Conservation (phyloP, 2,888 invertebrate species). For the Pheosia gnoma region DNA sequence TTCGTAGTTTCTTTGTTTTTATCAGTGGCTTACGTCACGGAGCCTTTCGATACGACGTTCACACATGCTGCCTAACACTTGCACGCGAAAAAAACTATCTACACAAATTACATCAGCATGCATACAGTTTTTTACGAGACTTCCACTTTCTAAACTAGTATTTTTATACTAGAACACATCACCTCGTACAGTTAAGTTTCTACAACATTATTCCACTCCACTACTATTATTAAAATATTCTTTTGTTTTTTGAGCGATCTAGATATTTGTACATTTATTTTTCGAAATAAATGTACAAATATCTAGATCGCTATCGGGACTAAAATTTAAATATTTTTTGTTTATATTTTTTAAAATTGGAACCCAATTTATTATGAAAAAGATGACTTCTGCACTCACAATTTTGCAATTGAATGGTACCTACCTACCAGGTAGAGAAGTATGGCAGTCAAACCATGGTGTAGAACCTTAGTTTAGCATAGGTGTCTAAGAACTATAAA, state of each 20-base stretch:
- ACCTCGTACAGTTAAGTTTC: background rate
- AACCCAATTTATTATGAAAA: too few relatives aligned
- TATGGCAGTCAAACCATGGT: too few relatives aligned
- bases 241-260: too few relatives aligned
- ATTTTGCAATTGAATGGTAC: too few relatives aligned
- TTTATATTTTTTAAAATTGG: too few relatives aligned
- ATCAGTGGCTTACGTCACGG: background rate
- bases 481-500: background rate
- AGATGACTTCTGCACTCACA: too few relatives aligned
- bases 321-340: too few relatives aligned
- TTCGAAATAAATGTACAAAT: too few relatives aligned
- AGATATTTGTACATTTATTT: too few relatives aligned
- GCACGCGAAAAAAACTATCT: constrained; percentile 3
- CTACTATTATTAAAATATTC: too few relatives aligned
- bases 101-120: constrained; percentile 4
- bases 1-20: constrained; percentile 1
- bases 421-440: too few relatives aligned
- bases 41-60: background rate
- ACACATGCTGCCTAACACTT: background rate
- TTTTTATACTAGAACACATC: background rate
- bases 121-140: background rate
- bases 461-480: background rate
- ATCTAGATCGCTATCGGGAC: too few relatives aligned
- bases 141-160: constrained; percentile 4
- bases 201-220: background rate